A percentile compares a stretch with the other conserved stretches of the same genome.
These are phyloP conservation scores for Himalopsyche anomala DNA, from an alignment of 2,888 invertebrate species.

Conservation along the genomic window DNA sequence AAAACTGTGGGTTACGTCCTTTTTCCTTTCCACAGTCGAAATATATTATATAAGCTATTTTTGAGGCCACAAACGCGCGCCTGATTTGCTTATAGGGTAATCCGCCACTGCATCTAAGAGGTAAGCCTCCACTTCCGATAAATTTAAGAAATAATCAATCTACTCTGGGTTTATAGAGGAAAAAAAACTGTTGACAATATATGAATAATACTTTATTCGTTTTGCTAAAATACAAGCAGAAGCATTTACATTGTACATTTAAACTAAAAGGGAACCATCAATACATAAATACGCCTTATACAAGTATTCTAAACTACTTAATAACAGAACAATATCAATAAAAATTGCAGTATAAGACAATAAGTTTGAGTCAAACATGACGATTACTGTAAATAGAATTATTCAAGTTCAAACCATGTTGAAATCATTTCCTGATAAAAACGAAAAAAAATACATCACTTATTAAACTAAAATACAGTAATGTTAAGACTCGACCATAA, in stretches of 20 bases:
- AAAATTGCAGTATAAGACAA: not conserved
- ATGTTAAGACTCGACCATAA: no score
- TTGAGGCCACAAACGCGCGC: no score
- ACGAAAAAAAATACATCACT: no score
- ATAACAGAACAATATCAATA: not conserved
- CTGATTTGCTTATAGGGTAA: no score
- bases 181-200: not conserved
- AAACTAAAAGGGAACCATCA: constrained; percentile 27
- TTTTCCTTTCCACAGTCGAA: no score
- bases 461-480: no score
- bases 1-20: no score
- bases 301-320: not conserved
- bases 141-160: not conserved
- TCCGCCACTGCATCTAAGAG: no score
- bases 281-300: constrained; percentile 18
- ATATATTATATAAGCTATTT: no score
- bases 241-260: constrained; percentile 35
- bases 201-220: constrained; percentile 43
- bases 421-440: not conserved
- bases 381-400: no score
- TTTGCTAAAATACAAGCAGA: constrained; percentile 47
- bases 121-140: no score
- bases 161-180: not conserved
- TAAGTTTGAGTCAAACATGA: not conserved
- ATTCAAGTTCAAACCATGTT: no score